Conservation (phyloP, 2,797 vertebrate genomes). For the Darevskia mixta region DNA sequence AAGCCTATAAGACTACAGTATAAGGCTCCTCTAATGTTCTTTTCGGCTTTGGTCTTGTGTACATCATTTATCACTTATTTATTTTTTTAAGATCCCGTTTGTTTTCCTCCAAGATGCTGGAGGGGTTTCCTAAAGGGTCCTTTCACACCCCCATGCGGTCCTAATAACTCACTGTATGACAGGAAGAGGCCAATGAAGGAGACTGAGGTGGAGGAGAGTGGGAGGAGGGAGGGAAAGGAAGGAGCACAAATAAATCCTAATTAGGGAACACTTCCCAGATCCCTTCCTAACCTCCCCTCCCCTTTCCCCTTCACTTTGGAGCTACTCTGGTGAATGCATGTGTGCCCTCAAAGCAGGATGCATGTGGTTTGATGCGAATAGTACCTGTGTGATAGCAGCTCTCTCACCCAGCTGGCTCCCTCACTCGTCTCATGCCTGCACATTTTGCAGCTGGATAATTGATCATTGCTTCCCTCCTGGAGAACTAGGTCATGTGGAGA, state of each 20-base stretch:
- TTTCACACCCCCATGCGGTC: neutral
- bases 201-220: neutral
- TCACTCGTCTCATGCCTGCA: neutral
- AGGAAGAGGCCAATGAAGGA: neutral
- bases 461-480: conserved; percentile 21
- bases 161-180: neutral
- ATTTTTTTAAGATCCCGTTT: neutral
- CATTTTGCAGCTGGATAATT: conserved; percentile 49
- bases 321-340: accelerated
- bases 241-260: neutral
- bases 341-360: neutral
- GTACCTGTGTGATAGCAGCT: neutral
- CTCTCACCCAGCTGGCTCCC: neutral
- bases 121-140: neutral
- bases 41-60: neutral
- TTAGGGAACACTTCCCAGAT: neutral
- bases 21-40: neutral
- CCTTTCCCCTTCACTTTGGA: neutral
- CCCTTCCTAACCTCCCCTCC: neutral
- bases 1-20: too few species aligned
- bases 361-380: conserved; percentile 1
- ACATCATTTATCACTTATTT: neutral
- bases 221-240: neutral
- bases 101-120: neutral
- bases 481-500: conserved; percentile 72